Evolutionary conservation across 2,113 vertebrate genomes (phyloP).

Genomic region (Hemiprocne comata): DNA sequence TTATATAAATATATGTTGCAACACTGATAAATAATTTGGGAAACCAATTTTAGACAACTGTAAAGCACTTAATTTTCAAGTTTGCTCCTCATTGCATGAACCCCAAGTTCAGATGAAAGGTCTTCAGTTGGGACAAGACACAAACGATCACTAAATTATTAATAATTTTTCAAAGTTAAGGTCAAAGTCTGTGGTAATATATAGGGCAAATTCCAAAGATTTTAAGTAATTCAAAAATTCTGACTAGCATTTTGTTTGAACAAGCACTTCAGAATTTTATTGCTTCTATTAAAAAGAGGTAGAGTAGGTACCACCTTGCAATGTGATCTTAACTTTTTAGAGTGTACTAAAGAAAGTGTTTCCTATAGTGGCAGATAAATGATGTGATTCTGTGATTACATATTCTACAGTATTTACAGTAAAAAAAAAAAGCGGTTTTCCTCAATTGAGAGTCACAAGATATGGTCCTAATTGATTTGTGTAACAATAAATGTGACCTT

Average conservation of each 20-base stretch:
- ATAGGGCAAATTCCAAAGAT: background rate
- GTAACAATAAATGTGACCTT: constrained; percentile 4
- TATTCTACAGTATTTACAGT: background rate
- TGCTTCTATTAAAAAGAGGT: background rate
- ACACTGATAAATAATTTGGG: background rate
- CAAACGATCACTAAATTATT: background rate
- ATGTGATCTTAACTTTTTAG: background rate
- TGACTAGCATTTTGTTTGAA: background rate
- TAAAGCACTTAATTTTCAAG: background rate
- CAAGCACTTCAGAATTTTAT: background rate
- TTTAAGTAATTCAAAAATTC: background rate
- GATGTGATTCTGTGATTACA: background rate
- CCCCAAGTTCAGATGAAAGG: background rate
- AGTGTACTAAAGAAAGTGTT: background rate
- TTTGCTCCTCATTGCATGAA: background rate
- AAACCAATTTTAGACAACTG: background rate
- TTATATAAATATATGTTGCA: background rate
- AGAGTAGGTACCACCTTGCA: background rate
- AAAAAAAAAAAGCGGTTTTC: background rate
- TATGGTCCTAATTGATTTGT: constrained; percentile 40
- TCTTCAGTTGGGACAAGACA: background rate
- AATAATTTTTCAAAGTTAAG: background rate
- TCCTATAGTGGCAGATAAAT: background rate
- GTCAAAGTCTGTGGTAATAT: background rate
- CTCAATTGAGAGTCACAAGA: constrained; percentile 30